Evolutionary conservation across 2,888 invertebrate genomes (phyloP).

Genomic region (Physocephala rufipes): DNA sequence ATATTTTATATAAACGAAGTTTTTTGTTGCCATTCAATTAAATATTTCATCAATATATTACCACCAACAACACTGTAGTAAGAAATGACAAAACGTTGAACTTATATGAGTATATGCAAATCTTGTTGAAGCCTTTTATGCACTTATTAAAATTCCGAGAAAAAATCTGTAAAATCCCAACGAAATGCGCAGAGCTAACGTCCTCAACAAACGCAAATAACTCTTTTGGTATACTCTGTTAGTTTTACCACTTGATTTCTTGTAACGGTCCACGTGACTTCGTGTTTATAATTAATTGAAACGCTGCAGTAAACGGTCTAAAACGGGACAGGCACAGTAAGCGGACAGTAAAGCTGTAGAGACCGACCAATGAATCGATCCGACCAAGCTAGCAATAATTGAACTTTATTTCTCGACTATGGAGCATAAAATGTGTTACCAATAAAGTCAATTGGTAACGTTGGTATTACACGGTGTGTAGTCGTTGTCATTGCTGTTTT

Average conservation of each 20-base stretch:
- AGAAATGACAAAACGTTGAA: constrained; percentile 13
- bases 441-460: constrained; percentile 23
- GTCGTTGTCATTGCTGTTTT: constrained; percentile 32
- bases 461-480: constrained; percentile 7
- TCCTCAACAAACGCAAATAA: neutral
- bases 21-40: constrained; percentile 16
- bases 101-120: no score
- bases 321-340: no score
- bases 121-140: constrained; percentile 6
- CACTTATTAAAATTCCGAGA: constrained; percentile 17
- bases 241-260: neutral
- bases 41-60: constrained; percentile 12
- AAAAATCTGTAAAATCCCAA: constrained; percentile 23
- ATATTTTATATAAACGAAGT: no score
- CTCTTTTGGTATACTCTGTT: neutral
- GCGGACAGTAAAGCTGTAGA: no score
- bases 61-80: constrained; percentile 1
- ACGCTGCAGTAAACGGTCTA: no score
- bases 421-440: no score
- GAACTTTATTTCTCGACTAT: constrained; percentile 18
- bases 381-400: constrained; percentile 31
- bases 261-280: constrained; percentile 11
- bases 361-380: no score
- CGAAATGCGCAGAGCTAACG: constrained; percentile 6
- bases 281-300: no score